Percentiles rank a stretch among this genome's conserved stretches.
phyloP scores from a whole-genome alignment of 2,113 vertebrate genomes.

The Chloropsis cyanopogon region DNA sequence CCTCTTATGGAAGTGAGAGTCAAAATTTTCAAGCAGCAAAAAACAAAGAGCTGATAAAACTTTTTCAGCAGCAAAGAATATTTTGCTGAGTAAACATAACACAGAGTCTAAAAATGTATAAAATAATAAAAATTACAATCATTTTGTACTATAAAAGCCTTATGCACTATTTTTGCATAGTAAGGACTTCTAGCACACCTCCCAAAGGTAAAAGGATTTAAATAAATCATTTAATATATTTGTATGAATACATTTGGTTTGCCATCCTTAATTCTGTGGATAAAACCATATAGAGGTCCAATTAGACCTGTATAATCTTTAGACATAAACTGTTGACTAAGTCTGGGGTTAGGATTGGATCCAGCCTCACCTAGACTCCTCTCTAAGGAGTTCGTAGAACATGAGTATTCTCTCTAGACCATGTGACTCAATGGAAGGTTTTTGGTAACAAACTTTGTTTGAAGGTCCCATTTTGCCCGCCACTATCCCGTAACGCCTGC shows the following conservation, averaged over 20 bases:
- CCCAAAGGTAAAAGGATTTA: neutral
- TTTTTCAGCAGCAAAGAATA: neutral
- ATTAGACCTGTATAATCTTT: neutral
- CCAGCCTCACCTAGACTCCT: neutral
- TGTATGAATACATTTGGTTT: neutral
- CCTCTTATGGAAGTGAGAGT: neutral
- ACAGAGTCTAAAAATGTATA: neutral
- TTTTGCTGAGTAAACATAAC: neutral
- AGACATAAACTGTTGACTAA: neutral
- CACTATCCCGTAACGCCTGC: rapidly evolving
- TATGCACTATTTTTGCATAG: neutral
- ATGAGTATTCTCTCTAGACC: neutral
- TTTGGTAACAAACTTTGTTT: neutral
- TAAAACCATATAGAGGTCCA: neutral
- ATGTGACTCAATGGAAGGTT: neutral
- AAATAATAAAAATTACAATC: neutral
- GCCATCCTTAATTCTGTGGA: neutral
- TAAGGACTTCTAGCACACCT: neutral
- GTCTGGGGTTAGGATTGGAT: neutral
- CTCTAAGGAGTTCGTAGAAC: neutral
- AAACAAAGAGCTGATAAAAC: neutral
- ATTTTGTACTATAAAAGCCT: neutral
- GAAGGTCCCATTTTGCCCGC: rapidly evolving
- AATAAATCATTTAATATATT: neutral
- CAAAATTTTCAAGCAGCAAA: neutral